These are phyloP conservation scores for Speoplatyrhinus poulsoni DNA, from an alignment of 2,113 vertebrate species.

Conservation along the genomic window DNA sequence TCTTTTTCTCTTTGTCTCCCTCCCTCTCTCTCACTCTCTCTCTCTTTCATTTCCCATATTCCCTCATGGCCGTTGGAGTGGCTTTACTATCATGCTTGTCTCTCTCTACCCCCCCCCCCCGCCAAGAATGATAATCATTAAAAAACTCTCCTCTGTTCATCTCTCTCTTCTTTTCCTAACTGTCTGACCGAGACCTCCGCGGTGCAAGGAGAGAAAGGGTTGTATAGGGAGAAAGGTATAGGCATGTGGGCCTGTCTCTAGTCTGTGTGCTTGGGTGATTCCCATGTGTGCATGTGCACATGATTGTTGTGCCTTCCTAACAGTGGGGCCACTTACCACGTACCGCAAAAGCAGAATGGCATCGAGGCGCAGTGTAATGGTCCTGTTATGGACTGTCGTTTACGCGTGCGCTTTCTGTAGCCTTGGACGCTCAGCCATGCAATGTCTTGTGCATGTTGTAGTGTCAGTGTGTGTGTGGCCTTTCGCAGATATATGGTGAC, in stretches of 20 bases:
- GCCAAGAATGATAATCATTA: too few relatives aligned
- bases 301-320: not conserved
- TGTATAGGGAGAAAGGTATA: too few relatives aligned
- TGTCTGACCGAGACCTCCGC: too few relatives aligned
- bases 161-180: too few relatives aligned
- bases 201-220: too few relatives aligned
- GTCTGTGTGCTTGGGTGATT: too few relatives aligned
- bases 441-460: constrained; percentile 1
- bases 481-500: constrained; percentile 52
- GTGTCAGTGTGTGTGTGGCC: constrained; percentile 22
- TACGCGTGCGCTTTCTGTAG: constrained; percentile 11
- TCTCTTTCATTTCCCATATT: constrained; percentile 33
- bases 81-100: constrained; percentile 41
- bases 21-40: not conserved
- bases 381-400: not conserved
- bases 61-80: constrained; percentile 64
- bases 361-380: constrained; percentile 2
- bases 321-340: constrained; percentile 33
- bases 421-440: constrained; percentile 33
- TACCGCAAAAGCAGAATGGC: constrained; percentile 29
- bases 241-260: too few relatives aligned
- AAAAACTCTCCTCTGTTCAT: too few relatives aligned
- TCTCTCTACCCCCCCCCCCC: too few relatives aligned
- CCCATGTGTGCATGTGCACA: too few relatives aligned
- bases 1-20: constrained; percentile 10